Evolutionary conservation across 1,140 invertebrate genomes (phyloP), one percentile per base, ranked within the genome.

Genomic region (Nasonia longicornis): DNA sequence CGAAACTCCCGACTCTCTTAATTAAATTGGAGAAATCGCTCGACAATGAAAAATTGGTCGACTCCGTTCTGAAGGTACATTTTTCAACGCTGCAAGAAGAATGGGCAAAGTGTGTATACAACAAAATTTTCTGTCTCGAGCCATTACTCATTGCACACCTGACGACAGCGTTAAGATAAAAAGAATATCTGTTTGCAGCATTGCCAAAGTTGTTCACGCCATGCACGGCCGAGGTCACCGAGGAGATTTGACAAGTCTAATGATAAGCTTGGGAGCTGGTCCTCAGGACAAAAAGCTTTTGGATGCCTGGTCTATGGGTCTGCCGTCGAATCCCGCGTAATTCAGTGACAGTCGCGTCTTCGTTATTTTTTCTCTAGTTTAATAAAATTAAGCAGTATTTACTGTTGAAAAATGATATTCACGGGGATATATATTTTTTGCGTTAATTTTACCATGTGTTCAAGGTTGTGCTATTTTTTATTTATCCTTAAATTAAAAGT

Each of bases 11-110:
- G 48, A 91, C 88, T 20, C 84, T 91, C 7, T 79, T 91, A 35
- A 84, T 83, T 52, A 91, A 91, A 84, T 86, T 91, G 73, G 90
- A 91, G 84, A 91, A 91, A 82, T 89, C 90, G 67, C 82, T 91
- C 10, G 87, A 89, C 6, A 91, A 91, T 83, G 87, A 90, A 29
- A 89, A 87, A 83, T 84, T 91, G 31, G 83, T 85, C 67, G 88
- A 91, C 74, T 87, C 88, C 29, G 88, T 90, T 10, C 77, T 91
- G 6, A 88, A 86, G 80, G 86, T 87, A 77, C 90, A 91, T 82
- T 87, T 91, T 82, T 86, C 86, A 67, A 88, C 89, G n/a, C 71
- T 91, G 3, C 89, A 91, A 82, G 87, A 91, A 86, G 90, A 91
- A 87, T 91, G 91, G 91, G 80, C 87, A 4, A 91, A 90, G 91